Base-by-base conservation (phyloP, 2,113 vertebrate species). In the Leptobrachium leishanense region DNA sequence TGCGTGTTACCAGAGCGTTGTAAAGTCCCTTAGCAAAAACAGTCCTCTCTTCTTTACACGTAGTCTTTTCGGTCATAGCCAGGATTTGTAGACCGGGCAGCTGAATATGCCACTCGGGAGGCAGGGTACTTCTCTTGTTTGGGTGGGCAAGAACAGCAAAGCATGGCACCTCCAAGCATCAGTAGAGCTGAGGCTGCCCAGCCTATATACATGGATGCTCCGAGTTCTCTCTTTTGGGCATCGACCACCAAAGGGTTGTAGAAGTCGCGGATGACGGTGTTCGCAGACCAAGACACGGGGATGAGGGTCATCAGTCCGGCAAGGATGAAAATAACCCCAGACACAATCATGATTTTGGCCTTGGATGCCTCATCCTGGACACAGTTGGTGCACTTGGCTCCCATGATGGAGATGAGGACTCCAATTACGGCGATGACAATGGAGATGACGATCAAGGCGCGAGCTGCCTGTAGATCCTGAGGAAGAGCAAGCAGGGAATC, bases 61-160 rank as follows among this genome's bases (percentile, higher is more conserved):
- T 98, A 98, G 89, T 98, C 96, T 89, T 87, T 97, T 88, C 91
- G 93, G 54, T 88, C 88, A 53, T 90, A 88, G 10, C 85, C 89
- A 12, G 92, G 90, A 15, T 83, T 68, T 0, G 87, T 80, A 0
- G 97, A 98, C 82, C 92, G 91, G 0, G 95, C 90, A 0, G 92
- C 90, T 0, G 96, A 95, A 86, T 98, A 98, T 10, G 92, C 89
- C 75, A 94, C 83, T 57, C 94, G 94, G 76, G 92, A 72, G 0
- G 92, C 82, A 15, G 75, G 73, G 77, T 96, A 97, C 82, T 91
- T 93, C 31, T 94, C 78, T 0, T 95, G 92, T 64, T 84, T 84
- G 6, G 96, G 95, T 4, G 97, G 96, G 76, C 97, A 99, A 54
- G 95, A 95, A 81, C 95, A 96, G 89, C 97, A 98, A 50, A 98